phyloP scores from a whole-genome alignment of 1,140 invertebrate species.

The Psix sp. region DNA sequence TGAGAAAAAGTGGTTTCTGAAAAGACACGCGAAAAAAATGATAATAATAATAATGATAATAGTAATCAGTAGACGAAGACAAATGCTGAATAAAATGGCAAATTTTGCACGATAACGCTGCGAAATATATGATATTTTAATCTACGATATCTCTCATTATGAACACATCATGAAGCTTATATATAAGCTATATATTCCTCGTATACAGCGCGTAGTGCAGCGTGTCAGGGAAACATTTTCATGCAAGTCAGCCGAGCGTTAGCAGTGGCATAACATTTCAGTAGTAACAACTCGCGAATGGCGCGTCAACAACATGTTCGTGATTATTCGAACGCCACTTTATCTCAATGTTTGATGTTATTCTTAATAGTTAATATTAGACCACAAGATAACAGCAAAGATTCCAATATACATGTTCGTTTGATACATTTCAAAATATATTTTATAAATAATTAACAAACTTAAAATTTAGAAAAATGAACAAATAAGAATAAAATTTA shows the following conservation, averaged over 20 bases:
- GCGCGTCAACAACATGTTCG: conserved; percentile 35
- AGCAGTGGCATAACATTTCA: conserved; percentile 41
- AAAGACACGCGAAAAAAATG: no score
- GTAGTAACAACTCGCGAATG: conserved; percentile 37
- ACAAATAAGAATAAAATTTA: no score
- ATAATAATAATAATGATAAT: no score
- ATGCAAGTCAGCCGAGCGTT: conserved; percentile 41
- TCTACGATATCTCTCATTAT: conserved; percentile 39
- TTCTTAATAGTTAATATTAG: conserved; percentile 29
- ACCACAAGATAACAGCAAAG: conserved; percentile 1
- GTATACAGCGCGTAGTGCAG: conserved; percentile 10
- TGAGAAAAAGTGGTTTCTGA: no score
- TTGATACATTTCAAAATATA: no score
- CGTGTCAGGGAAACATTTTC: conserved; percentile 46
- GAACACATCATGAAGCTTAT: conserved; percentile 16
- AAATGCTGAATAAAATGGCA: conserved; percentile 26
- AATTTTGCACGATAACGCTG: conserved; percentile 10
- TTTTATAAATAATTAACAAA: no score
- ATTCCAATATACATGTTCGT: no score
- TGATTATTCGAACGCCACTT: conserved; percentile 13
- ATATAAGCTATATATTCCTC: no score
- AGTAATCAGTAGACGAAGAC: conserved; percentile 14
- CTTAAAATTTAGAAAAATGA: no score
- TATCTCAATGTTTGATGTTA: conserved; percentile 27
- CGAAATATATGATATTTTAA: conserved; percentile 16